These are phyloP conservation scores for Flabesymbios commensalis DNA, from an alignment of 2,888 invertebrate species.

Conservation along the genomic window DNA sequence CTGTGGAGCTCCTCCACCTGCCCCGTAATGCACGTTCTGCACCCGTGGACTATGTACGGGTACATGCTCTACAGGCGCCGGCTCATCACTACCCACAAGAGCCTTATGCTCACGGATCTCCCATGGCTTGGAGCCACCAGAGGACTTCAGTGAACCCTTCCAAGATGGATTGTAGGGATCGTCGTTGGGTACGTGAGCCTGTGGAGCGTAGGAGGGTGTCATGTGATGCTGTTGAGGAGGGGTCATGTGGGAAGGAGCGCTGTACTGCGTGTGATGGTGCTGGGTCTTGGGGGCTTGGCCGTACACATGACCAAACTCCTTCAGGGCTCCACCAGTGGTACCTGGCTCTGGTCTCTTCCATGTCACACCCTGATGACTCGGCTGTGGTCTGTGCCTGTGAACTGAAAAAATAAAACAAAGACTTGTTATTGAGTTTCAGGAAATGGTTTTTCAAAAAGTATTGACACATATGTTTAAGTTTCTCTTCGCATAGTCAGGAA, in stretches of 20 bases:
- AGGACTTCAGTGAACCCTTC: conserved; percentile 39
- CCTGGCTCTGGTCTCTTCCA: no score
- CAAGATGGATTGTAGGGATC: conserved; percentile 35
- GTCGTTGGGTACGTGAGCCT: conserved; percentile 6
- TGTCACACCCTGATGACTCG: no score
- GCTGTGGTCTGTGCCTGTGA: no score
- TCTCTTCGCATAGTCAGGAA: no score
- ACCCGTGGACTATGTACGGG: conserved; percentile 32
- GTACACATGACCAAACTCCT: no score
- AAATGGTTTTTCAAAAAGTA: no score
- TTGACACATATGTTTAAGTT: no score
- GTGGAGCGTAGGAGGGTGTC: no score
- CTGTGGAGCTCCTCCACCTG: conserved; percentile 13
- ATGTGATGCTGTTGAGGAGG: no score
- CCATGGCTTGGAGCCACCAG: conserved; percentile 32
- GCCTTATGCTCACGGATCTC: conserved; percentile 40
- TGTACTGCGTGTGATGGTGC: not conserved
- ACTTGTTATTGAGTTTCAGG: no score
- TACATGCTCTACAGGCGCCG: not conserved
- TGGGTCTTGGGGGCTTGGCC: not conserved
- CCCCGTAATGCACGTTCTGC: conserved; percentile 27
- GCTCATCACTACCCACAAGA: conserved; percentile 3
- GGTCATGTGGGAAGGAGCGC: not conserved
- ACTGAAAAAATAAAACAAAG: no score
- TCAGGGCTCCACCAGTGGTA: no score